Percentiles rank a stretch among this genome's conserved stretches.
These are phyloP conservation scores for Drosophila lacertosa DNA, from an alignment of 1,140 invertebrate genomes.

Conservation along the genomic window DNA sequence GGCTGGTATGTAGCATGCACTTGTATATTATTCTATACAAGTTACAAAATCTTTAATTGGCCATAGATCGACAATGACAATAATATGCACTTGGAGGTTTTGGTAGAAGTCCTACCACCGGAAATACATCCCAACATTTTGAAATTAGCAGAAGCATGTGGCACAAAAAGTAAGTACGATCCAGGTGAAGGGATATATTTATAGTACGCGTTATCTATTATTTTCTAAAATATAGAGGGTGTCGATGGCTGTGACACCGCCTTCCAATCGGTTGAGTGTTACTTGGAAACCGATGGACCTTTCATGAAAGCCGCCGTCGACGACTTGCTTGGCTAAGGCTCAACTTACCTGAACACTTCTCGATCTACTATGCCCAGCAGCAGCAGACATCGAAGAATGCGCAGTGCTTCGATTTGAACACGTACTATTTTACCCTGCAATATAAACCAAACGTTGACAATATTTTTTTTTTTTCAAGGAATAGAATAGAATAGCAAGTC, in stretches of 20 bases:
- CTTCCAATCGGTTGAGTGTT: conserved; percentile 61
- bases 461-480: background rate
- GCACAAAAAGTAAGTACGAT: conserved; percentile 53
- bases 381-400: conserved; percentile 70
- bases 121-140: conserved; percentile 51
- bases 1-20: conserved; percentile 48
- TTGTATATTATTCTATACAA: background rate
- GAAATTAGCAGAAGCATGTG: conserved; percentile 46
- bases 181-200: background rate
- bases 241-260: conserved; percentile 69
- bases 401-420: conserved; percentile 86
- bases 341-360: conserved; percentile 66
- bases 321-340: conserved; percentile 37
- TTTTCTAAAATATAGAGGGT: conserved; percentile 46
- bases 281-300: conserved; percentile 51
- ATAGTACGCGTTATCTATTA: background rate
- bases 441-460: conserved; percentile 17
- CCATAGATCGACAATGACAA: conserved; percentile 66
- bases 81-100: conserved; percentile 61
- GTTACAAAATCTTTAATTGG: background rate
- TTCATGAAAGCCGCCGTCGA: conserved; percentile 47
- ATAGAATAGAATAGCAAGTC: conserved; percentile 1
- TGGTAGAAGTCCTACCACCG: conserved; percentile 62
- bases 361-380: conserved; percentile 63
- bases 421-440: conserved; percentile 76